A percentile compares a stretch with the other conserved stretches of the same genome.
These are phyloP conservation scores for Lacerta viridis DNA, from an alignment of 2,797 vertebrate species.

Conservation along the genomic window DNA sequence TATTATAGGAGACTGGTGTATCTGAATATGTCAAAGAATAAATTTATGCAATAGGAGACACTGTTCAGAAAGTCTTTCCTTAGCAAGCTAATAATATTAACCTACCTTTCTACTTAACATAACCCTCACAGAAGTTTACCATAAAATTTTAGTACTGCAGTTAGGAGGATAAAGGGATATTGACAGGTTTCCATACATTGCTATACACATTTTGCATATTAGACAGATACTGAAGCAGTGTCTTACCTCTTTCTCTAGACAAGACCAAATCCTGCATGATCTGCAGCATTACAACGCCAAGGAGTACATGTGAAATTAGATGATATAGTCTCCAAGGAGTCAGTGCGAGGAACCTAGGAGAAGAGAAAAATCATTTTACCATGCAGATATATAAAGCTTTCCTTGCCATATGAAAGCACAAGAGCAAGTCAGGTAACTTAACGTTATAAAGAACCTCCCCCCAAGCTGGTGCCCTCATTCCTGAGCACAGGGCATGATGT, in stretches of 20 bases:
- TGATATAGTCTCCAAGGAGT: constrained; percentile 84
- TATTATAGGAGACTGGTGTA: neutral
- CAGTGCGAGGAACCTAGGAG: constrained; percentile 81
- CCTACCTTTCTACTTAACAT: neutral
- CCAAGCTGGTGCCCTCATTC: neutral
- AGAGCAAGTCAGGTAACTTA: neutral
- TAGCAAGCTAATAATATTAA: neutral
- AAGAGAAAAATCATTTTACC: neutral
- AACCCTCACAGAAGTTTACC: neutral
- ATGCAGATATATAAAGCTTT: neutral
- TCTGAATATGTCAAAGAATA: neutral
- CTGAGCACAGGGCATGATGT: neutral
- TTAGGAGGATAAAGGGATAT: neutral
- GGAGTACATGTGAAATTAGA: constrained; percentile 78
- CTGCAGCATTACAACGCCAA: constrained; percentile 80
- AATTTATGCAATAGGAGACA: neutral
- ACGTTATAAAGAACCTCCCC: neutral
- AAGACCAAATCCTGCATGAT: constrained; percentile 83
- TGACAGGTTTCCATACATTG: neutral
- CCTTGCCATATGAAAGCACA: neutral
- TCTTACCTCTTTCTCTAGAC: constrained; percentile 81
- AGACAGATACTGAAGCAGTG: neutral
- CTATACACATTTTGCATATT: constrained; percentile 13
- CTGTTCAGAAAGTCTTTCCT: neutral
- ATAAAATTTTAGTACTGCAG: neutral